Conservation (phyloP, 2,888 invertebrate genomes). For the Sicus ferrugineus region DNA sequence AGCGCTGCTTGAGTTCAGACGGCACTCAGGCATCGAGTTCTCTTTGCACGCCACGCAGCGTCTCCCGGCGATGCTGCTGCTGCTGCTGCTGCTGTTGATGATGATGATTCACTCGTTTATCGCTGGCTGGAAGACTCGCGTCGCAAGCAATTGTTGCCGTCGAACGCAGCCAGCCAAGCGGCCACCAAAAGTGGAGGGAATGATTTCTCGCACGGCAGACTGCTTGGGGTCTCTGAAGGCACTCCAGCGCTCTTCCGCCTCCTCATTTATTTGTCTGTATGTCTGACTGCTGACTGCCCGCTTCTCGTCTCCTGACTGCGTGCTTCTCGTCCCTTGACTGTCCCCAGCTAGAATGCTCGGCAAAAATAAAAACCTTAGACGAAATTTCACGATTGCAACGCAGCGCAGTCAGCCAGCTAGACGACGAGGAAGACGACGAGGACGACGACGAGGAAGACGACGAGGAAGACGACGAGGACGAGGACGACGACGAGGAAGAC, state of each 20-base stretch:
- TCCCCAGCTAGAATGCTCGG: not conserved
- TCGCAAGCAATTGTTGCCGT: not conserved
- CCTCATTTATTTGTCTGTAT: not conserved
- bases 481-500: not conserved
- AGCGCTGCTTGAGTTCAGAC: not conserved
- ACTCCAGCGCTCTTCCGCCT: slow-evolving; percentile 38
- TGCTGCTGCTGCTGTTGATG: not conserved
- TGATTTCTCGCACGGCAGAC: slow-evolving; percentile 51
- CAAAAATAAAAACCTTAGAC: not conserved
- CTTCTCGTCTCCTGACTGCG: not conserved
- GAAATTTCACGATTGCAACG: not conserved
- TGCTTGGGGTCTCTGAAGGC: slow-evolving; percentile 61
- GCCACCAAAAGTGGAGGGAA: slow-evolving; percentile 1
- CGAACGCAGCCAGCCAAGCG: not conserved
- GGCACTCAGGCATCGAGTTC: not conserved
- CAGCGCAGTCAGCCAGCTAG: not conserved
- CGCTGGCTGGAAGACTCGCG: not conserved
- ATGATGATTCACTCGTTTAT: slow-evolving; percentile 12
- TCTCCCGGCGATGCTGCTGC: not conserved
- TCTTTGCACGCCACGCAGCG: too few relatives aligned
- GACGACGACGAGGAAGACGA: not conserved
- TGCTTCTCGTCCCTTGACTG: not conserved
- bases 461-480: not conserved
- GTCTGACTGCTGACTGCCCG: not conserved
- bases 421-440: not conserved